Evolutionary conservation across 2,888 invertebrate genomes (phyloP).

Genomic region (Julus scanicus): DNA sequence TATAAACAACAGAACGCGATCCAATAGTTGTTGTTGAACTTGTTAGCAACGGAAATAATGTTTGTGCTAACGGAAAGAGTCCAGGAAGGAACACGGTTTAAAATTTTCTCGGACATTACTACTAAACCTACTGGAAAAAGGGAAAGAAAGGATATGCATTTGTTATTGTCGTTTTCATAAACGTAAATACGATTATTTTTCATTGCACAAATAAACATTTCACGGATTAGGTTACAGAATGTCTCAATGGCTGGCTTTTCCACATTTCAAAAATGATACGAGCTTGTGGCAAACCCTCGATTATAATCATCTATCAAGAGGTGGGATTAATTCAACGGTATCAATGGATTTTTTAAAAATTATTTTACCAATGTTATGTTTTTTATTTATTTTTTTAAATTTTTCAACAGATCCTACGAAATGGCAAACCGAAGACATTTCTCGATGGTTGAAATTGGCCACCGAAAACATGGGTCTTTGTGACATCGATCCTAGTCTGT

Average conservation of each 20-base stretch:
- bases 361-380: neutral
- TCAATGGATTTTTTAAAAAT: no score
- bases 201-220: neutral
- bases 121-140: neutral
- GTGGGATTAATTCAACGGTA: neutral
- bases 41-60: neutral
- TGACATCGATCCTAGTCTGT: conserved; percentile 13
- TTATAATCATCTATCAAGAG: neutral
- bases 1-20: neutral
- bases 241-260: neutral
- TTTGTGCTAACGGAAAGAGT: conserved; percentile 3
- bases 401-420: conserved; percentile 51
- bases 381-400: neutral
- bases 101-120: neutral
- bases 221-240: neutral
- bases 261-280: neutral
- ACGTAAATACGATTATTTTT: neutral
- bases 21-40: neutral
- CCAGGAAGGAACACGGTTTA: neutral
- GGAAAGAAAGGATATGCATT: neutral
- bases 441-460: conserved; percentile 44
- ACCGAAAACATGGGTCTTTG: conserved; percentile 46
- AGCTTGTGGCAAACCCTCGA: neutral
- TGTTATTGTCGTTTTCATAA: neutral
- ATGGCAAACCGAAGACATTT: conserved; percentile 51